Conservation (phyloP, 37 sponge, comb jelly and placozoan genomes). For the Spongilla lacustris region DNA sequence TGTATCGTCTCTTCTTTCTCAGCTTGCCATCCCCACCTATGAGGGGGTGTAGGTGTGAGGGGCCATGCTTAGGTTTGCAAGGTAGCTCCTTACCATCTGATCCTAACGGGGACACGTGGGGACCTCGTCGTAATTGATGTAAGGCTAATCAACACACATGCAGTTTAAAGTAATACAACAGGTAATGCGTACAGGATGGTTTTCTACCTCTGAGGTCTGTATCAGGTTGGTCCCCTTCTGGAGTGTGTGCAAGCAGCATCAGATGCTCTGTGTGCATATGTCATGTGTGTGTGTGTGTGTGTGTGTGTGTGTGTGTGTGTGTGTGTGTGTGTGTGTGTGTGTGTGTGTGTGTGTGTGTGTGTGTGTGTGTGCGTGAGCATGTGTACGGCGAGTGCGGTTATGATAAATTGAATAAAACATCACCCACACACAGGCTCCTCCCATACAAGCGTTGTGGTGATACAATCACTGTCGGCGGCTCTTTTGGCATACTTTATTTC, state of each 20-base stretch:
- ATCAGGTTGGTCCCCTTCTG: neutral
- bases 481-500: neutral
- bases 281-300: too few relatives aligned
- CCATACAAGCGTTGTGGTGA: neutral
- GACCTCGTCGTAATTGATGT: neutral
- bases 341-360: too few relatives aligned
- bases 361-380: too few relatives aligned
- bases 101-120: neutral
- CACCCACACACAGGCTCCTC: neutral
- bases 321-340: too few relatives aligned
- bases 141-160: neutral
- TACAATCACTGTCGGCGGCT: neutral
- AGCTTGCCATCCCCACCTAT: neutral
- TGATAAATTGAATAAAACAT: neutral
- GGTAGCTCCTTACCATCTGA: neutral
- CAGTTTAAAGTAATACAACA: neutral
- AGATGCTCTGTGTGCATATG: neutral
- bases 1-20: slow-evolving; percentile 80
- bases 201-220: neutral
- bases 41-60: neutral
- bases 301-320: too few relatives aligned
- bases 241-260: neutral
- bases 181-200: neutral
- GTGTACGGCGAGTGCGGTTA: neutral
- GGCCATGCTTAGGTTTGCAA: neutral